Evolutionary conservation across 1,140 invertebrate species (phyloP).

Genomic region (Pseudobourletiella spinata): DNA sequence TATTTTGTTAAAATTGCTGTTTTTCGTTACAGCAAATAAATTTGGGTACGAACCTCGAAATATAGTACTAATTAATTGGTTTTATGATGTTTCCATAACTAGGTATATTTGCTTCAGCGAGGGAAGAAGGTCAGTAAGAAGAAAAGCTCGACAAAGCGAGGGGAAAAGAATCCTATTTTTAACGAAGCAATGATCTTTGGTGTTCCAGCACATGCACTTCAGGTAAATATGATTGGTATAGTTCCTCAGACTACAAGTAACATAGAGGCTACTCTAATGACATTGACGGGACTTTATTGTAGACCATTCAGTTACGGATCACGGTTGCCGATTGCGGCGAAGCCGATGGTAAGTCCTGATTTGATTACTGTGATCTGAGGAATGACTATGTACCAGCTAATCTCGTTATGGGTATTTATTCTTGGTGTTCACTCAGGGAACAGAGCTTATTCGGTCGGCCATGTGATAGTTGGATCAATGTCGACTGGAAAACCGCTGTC

Average conservation of each 20-base stretch:
- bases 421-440: conserved; percentile 11
- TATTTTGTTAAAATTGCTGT: no score
- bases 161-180: conserved; percentile 62
- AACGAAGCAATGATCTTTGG: conserved; percentile 72
- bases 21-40: no score
- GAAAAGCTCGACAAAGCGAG: conserved; percentile 58
- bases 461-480: conserved; percentile 60
- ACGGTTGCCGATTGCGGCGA: conserved; percentile 51
- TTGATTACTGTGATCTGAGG: not conserved
- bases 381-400: not conserved
- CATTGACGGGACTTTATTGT: conserved; percentile 17
- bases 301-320: conserved; percentile 60
- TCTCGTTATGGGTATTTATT: not conserved
- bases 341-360: conserved; percentile 35
- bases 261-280: not conserved
- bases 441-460: conserved; percentile 53
- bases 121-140: conserved; percentile 69
- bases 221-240: conserved; percentile 42
- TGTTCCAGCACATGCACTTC: conserved; percentile 55
- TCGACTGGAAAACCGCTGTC: conserved; percentile 58
- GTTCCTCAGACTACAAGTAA: not conserved
- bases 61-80: no score
- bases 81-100: conserved; percentile 1
- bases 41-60: no score
- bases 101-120: conserved; percentile 66